Evolutionary conservation across 2,113 vertebrate species (phyloP), one percentile per base, ranked within the genome.

Genomic region (Pangasianodon hypophthalmus): DNA sequence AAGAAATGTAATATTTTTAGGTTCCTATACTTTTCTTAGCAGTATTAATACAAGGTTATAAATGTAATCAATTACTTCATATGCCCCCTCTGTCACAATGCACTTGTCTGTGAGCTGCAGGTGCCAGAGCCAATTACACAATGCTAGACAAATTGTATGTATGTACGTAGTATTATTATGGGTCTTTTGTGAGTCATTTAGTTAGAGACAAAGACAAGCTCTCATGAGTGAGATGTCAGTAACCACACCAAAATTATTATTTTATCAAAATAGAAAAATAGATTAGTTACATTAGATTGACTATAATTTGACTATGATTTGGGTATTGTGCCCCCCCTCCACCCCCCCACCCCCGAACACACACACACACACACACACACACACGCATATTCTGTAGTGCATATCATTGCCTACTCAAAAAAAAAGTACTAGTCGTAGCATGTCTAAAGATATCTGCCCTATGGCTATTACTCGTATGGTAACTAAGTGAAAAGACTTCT

Each of bases 91-190:
- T 44, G 37, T 44, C 37, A 77, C 73, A 77, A 46, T 85, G 84
- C 46, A 54, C 41, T 24, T 50, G 75, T 26, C 8, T 80, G 75
- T 81, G 75, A 88, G 44, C 37, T 80, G 48, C 75, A 88, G 9
- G 56, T 64, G 26, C 44, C 75, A 88, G 44, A 88, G 16, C 73
- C 50, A 16, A 64, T 80, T 62, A 37, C 6, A 50, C 48, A 58
- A 80, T 46, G 29, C 56, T 48, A 48, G 44, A 82, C 58, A 88
- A 81, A 81, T 52, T 81, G 58, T 88, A 44, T 81, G 41, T 87
- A 37, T 87, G 24, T 62, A 18, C 44, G 56, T 62, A 62, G 1
- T 44, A 46, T 48, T 80, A 80, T 41, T 60, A 82, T 26, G 44
- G 5, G 64, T 54, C 77, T 64, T 64, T 81, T 81, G 48, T 2